These are phyloP conservation scores for Apoda limacodes DNA, from an alignment of 2,888 invertebrate genomes.

Conservation along the genomic window DNA sequence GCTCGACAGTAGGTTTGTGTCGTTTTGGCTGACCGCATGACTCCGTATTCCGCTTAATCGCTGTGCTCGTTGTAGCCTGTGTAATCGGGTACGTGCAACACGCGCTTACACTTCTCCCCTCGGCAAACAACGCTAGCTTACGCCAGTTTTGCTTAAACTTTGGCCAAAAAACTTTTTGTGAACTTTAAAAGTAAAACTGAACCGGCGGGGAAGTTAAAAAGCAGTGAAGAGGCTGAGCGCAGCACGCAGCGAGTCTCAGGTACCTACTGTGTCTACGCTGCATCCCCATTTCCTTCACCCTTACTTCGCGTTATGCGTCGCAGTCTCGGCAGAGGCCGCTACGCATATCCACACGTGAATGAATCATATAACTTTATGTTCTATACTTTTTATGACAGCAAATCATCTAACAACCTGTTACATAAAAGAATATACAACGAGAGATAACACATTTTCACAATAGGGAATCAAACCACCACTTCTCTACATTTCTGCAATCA, in stretches of 20 bases:
- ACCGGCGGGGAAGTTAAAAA: slow-evolving; percentile 30
- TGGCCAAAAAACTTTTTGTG: slow-evolving; percentile 38
- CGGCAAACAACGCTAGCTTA: slow-evolving; percentile 44
- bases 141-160: slow-evolving; percentile 45
- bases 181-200: slow-evolving; percentile 31
- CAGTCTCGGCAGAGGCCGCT: slow-evolving; percentile 30
- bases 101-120: slow-evolving; percentile 52
- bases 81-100: slow-evolving; percentile 42
- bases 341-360: slow-evolving; percentile 31
- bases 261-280: slow-evolving; percentile 43
- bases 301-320: slow-evolving; percentile 24
- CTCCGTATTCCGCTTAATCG: slow-evolving; percentile 69
- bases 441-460: too few species aligned
- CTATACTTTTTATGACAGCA: too few species aligned
- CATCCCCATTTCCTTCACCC: slow-evolving; percentile 23
- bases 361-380: slow-evolving; percentile 24
- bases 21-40: slow-evolving; percentile 72
- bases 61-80: slow-evolving; percentile 62
- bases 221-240: slow-evolving; percentile 42
- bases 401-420: too few species aligned
- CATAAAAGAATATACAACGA: too few species aligned
- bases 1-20: slow-evolving; percentile 69
- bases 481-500: neutral
- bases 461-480: neutral
- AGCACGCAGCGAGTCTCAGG: slow-evolving; percentile 48